A percentile compares a stretch with the other conserved stretches of the same genome.
These are phyloP conservation scores for Noctua janthe DNA, from an alignment of 2,888 invertebrate genomes.

Conservation along the genomic window DNA sequence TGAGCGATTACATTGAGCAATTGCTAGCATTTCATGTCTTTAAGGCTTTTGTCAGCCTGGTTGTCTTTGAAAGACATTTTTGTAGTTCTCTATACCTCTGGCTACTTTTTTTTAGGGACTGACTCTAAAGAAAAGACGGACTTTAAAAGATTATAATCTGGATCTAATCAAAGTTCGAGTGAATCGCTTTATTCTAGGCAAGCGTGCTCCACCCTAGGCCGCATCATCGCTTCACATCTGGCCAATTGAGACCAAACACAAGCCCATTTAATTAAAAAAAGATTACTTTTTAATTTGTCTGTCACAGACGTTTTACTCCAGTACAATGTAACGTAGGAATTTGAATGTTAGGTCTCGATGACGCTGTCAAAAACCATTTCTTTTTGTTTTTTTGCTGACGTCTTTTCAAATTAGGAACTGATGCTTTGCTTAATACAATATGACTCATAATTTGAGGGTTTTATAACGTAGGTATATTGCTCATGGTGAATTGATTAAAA, in stretches of 20 bases:
- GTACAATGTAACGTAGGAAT: not conserved
- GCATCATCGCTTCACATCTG: too few species aligned
- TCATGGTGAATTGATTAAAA: conserved; percentile 19
- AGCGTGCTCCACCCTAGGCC: not conserved
- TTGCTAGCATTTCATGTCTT: not conserved
- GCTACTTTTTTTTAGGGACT: not conserved
- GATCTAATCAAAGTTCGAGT: not conserved
- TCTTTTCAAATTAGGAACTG: not conserved
- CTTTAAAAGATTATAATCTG: not conserved
- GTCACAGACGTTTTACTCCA: not conserved
- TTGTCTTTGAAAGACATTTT: not conserved
- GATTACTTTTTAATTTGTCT: not conserved
- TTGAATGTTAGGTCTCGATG: not conserved
- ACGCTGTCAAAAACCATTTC: not conserved
- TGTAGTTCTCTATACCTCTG: not conserved
- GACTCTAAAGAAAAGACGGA: not conserved
- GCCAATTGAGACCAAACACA: too few species aligned
- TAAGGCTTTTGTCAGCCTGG: not conserved
- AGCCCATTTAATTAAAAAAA: not conserved
- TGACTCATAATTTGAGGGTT: conserved; percentile 13
- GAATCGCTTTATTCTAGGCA: not conserved
- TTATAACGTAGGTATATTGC: conserved; percentile 5
- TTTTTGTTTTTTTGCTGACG: not conserved
- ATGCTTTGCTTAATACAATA: not conserved
- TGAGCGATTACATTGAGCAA: not conserved